These are phyloP conservation scores for Oscheius sp. DNA, from an alignment of 2,888 invertebrate genomes.

Conservation along the genomic window DNA sequence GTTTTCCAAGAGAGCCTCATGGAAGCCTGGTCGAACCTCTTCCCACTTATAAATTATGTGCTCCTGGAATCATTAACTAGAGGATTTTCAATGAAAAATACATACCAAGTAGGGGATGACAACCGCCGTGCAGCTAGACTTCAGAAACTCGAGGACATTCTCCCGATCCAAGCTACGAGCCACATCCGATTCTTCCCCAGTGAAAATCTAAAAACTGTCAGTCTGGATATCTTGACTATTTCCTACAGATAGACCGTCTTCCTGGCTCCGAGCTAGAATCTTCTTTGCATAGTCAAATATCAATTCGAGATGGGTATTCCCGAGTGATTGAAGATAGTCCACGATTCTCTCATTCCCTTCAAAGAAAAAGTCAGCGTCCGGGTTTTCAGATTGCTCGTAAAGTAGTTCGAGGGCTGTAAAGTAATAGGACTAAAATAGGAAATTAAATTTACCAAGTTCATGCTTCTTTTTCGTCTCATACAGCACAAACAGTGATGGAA, in stretches of 20 bases:
- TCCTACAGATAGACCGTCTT: constrained; percentile 27
- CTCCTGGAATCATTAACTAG: constrained; percentile 78
- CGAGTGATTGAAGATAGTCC: constrained; percentile 78
- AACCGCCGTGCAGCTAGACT: constrained; percentile 82
- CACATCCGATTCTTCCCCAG: constrained; percentile 83
- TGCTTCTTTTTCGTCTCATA: constrained; percentile 95
- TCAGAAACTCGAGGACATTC: constrained; percentile 87
- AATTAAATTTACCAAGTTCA: constrained; percentile 78
- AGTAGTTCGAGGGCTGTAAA: constrained; percentile 85
- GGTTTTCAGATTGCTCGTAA: constrained; percentile 79
- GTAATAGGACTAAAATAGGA: not conserved
- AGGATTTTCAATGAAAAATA: constrained; percentile 29
- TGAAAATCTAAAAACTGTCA: constrained; percentile 80
- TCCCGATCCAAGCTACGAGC: constrained; percentile 89
- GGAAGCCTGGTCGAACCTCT: constrained; percentile 86
- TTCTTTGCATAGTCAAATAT: constrained; percentile 94
- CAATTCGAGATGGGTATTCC: constrained; percentile 84
- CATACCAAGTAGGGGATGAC: constrained; percentile 88
- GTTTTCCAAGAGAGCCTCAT: constrained; percentile 89
- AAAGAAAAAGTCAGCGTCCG: constrained; percentile 79
- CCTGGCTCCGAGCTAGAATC: constrained; percentile 82
- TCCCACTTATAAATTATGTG: constrained; percentile 91
- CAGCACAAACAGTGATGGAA: constrained; percentile 88
- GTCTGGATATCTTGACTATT: not conserved
- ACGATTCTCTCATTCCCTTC: constrained; percentile 85